These are phyloP conservation scores for Rhopilema esculentum DNA, from an alignment of 30 jellyfish, hydroid and myxozoan genomes.

Conservation along the genomic window DNA sequence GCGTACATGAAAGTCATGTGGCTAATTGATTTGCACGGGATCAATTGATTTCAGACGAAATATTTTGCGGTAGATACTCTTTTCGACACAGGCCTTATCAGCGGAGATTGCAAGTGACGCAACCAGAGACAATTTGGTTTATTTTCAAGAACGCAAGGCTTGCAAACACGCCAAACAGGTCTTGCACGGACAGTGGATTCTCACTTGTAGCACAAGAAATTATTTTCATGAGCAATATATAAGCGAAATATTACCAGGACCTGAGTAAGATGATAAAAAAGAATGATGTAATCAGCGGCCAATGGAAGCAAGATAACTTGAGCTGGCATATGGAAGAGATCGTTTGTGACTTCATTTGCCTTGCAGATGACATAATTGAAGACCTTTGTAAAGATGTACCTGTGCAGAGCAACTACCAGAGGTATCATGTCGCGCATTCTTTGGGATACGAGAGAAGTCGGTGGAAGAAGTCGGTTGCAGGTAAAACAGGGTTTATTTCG, in stretches of 20 bases:
- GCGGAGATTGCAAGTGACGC: not conserved
- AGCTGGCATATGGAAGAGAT: slow-evolving; percentile 66
- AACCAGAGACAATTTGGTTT: no score
- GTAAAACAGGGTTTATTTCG: not conserved
- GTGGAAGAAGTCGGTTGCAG: not conserved
- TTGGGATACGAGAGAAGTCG: slow-evolving; percentile 26
- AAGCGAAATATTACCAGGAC: not conserved
- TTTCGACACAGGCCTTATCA: not conserved
- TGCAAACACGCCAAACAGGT: no score
- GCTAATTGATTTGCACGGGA: slow-evolving; percentile 42
- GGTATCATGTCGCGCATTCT: slow-evolving; percentile 46
- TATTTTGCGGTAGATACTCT: slow-evolving; percentile 19
- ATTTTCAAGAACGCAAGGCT: no score
- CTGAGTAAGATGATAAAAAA: not conserved
- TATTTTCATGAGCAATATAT: not conserved
- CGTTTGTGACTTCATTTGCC: slow-evolving; percentile 56
- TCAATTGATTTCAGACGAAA: slow-evolving; percentile 51
- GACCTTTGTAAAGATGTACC: slow-evolving; percentile 71
- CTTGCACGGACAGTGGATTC: not conserved
- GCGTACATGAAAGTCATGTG: slow-evolving; percentile 47
- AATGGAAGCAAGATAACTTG: slow-evolving; percentile 8
- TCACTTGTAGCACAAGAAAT: not conserved
- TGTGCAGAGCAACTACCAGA: slow-evolving; percentile 27
- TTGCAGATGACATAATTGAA: slow-evolving; percentile 62
- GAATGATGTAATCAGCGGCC: not conserved